Evolutionary conservation across 2,797 vertebrate species (phyloP), one percentile per base, ranked within the genome.

Genomic region (Cyclopterus lumpus): DNA sequence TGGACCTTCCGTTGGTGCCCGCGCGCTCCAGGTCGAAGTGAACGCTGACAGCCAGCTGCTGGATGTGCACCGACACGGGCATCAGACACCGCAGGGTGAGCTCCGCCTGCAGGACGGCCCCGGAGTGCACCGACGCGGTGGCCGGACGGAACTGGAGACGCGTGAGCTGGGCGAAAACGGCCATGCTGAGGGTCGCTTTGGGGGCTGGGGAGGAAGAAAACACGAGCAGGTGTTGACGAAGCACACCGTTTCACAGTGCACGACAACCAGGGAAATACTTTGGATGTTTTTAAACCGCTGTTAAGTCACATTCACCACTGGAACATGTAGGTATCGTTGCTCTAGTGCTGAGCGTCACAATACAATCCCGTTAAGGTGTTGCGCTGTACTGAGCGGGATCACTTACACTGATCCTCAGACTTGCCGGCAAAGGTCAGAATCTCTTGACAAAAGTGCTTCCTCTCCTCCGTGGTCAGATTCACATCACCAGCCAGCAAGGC

Each of bases 371-470:
- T 11, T 18, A 18, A 2, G 28, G 55, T n/a, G 34, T n/a, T 1
- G 36, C 6, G n/a, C 20, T 28, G 12, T 2, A 16, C 36, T 30
- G 20, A 65, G n/a, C n/a, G 6, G 2, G 3, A 24, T 38, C 28
- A 28, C 93, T 93, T 78, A 97, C 97, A 94, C 67, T 93, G 89
- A 18, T 95, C 94, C 58, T 82, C 55, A 22, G 90, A 89, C 75
- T 93, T 94, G 61, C 80, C 86, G 44, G 97, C 94, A 80, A 96
- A 97, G 83, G 82, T 92, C n/a, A 99, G 91, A 44, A 99, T 96
- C 91, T 99, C 97, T 84, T 97, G 96, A 93, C 97, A 99, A 91
- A 97, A 99, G 84, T 95, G 88, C 64, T 90, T 95, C 16, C 97
- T 95, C 87, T 99, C 97, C 7, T 95, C 95, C 1, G 94, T 93